These are phyloP conservation scores for Megalonaias nervosa DNA, from an alignment of 1,140 invertebrate genomes.

Conservation along the genomic window DNA sequence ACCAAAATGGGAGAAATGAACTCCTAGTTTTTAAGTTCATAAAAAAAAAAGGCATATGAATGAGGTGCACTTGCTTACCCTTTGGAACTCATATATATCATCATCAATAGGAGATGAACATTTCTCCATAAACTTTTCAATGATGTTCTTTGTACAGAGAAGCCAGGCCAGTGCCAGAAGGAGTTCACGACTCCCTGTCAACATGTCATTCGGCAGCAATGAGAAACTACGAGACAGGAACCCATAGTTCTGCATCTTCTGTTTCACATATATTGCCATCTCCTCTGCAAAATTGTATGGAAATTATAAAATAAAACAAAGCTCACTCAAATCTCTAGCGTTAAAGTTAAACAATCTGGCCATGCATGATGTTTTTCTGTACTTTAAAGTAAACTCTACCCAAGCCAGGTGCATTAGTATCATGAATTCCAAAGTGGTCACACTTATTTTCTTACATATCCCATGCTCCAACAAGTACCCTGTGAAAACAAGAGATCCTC, in stretches of 20 bases:
- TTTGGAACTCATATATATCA: slow-evolving; percentile 27
- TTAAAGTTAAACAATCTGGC: neutral
- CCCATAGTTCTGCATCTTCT: slow-evolving; percentile 49
- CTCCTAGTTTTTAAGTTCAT: no score
- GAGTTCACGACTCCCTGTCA: slow-evolving; percentile 55
- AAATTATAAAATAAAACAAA: neutral
- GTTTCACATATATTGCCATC: slow-evolving; percentile 57
- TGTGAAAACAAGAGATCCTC: no score
- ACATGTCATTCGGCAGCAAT: slow-evolving; percentile 51
- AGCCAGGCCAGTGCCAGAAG: slow-evolving; percentile 62
- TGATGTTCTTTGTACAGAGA: slow-evolving; percentile 49
- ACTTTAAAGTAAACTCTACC: no score
- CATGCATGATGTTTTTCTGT: neutral
- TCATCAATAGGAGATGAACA: slow-evolving; percentile 49
- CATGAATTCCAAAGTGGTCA: no score
- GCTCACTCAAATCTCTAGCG: neutral
- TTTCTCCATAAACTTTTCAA: slow-evolving; percentile 54
- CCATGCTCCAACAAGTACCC: no score
- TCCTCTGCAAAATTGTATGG: slow-evolving; percentile 37
- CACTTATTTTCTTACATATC: no score
- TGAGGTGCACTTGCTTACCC: slow-evolving; percentile 11
- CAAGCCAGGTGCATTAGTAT: no score
- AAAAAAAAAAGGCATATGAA: neutral
- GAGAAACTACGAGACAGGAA: slow-evolving; percentile 51
- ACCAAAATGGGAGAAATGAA: no score